These are phyloP conservation scores for Apeira syringaria DNA, from an alignment of 2,888 invertebrate genomes.

Conservation along the genomic window DNA sequence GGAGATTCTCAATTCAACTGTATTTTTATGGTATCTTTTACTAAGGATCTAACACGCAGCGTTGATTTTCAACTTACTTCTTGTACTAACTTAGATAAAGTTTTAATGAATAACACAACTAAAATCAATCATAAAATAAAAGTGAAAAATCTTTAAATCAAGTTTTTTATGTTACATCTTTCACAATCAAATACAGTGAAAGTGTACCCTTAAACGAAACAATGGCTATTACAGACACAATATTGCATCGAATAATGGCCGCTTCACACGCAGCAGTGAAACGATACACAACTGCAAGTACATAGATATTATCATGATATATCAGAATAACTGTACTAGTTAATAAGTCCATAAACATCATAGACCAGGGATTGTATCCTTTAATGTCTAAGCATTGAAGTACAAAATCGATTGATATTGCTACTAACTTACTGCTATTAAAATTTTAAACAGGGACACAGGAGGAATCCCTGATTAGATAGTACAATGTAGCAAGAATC, in stretches of 20 bases:
- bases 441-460: neutral
- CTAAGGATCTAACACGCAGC: too few relatives aligned
- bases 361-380: neutral
- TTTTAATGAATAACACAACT: too few relatives aligned
- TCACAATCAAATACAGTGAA: slow-evolving; percentile 6
- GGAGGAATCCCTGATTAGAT: slow-evolving; percentile 16
- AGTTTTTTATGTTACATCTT: too few relatives aligned
- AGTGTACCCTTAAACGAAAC: slow-evolving; percentile 5
- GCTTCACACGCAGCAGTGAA: slow-evolving; percentile 12
- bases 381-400: neutral
- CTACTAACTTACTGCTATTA: neutral
- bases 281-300: slow-evolving; percentile 3
- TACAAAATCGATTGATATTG: neutral
- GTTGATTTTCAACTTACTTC: too few relatives aligned
- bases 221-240: slow-evolving; percentile 5
- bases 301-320: slow-evolving; percentile 4
- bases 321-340: neutral
- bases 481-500: slow-evolving; percentile 14
- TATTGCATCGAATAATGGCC: slow-evolving; percentile 3
- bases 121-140: too few relatives aligned
- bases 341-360: neutral
- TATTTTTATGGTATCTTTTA: too few relatives aligned
- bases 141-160: too few relatives aligned
- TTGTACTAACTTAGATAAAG: too few relatives aligned
- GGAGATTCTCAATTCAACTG: too few relatives aligned